Evolutionary conservation across 1,140 invertebrate species (phyloP).

Genomic region (Stegodyphus dumicola): DNA sequence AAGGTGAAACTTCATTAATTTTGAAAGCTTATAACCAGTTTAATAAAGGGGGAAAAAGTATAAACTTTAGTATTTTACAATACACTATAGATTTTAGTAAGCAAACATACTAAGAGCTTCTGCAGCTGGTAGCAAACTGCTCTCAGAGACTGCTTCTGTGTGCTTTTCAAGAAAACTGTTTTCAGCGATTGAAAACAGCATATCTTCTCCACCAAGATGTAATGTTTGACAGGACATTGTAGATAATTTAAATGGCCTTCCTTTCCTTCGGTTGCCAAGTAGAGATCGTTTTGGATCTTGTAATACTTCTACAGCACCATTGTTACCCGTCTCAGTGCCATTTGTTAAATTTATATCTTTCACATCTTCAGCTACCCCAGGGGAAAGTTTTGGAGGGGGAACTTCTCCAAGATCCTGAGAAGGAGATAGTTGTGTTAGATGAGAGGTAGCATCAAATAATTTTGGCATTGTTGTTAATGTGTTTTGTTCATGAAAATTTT

Average conservation of each 20-base stretch:
- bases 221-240: slow-evolving; percentile 31
- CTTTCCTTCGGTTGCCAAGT: slow-evolving; percentile 62
- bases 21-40: background rate
- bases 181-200: slow-evolving; percentile 30
- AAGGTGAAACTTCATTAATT: too few species aligned
- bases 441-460: slow-evolving; percentile 55
- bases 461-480: slow-evolving; percentile 26
- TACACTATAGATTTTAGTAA: too few species aligned
- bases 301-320: slow-evolving; percentile 54
- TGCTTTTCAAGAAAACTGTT: slow-evolving; percentile 45
- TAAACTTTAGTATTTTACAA: background rate
- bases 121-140: slow-evolving; percentile 44
- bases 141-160: slow-evolving; percentile 31
- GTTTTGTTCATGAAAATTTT: slow-evolving; percentile 28
- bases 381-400: slow-evolving; percentile 51
- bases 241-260: slow-evolving; percentile 55
- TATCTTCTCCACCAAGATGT: slow-evolving; percentile 31
- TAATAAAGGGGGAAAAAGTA: background rate
- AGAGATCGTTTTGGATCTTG: slow-evolving; percentile 63
- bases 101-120: slow-evolving; percentile 36
- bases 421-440: slow-evolving; percentile 35
- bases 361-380: slow-evolving; percentile 16
- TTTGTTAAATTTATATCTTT: background rate
- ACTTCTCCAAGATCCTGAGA: slow-evolving; percentile 31
- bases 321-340: slow-evolving; percentile 1